Percentiles rank a stretch among this genome's conserved stretches.
phyloP scores from a whole-genome alignment of 2,113 vertebrate species.

The Copsychus sechellarum region DNA sequence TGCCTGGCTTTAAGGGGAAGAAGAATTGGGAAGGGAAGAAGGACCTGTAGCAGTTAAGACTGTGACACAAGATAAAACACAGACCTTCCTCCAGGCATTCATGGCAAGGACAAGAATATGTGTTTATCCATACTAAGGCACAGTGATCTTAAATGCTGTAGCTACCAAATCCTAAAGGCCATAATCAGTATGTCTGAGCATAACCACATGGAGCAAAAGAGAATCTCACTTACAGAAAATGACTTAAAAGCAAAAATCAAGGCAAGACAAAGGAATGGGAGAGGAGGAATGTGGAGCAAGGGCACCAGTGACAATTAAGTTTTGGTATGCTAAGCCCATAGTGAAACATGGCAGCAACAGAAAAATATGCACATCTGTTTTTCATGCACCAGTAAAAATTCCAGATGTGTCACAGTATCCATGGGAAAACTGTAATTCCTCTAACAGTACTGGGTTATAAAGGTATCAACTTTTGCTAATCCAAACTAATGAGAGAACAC shows the following conservation, averaged over 20 bases:
- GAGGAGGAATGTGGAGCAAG: neutral
- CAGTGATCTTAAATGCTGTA: neutral
- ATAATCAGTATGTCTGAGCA: neutral
- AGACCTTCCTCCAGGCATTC: neutral
- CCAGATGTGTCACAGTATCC: neutral
- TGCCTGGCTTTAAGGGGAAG: neutral
- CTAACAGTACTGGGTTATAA: neutral
- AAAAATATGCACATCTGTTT: neutral
- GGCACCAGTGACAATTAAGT: neutral
- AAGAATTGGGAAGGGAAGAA: neutral
- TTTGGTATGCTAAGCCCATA: neutral
- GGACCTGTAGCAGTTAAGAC: neutral
- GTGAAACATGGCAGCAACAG: neutral
- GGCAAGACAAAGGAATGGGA: neutral
- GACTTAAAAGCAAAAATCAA: neutral
- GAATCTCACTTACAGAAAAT: neutral
- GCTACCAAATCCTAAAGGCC: neutral
- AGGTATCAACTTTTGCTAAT: neutral
- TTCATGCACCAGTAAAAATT: neutral
- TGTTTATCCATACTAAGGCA: neutral
- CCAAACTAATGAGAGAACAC: neutral
- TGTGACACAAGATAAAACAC: neutral
- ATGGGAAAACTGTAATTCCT: neutral
- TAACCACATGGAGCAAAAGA: neutral
- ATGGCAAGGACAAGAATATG: neutral